These are phyloP conservation scores for Stichodactyla helianthus DNA, from an alignment of 64 coral and sea anemone genomes.

Conservation along the genomic window DNA sequence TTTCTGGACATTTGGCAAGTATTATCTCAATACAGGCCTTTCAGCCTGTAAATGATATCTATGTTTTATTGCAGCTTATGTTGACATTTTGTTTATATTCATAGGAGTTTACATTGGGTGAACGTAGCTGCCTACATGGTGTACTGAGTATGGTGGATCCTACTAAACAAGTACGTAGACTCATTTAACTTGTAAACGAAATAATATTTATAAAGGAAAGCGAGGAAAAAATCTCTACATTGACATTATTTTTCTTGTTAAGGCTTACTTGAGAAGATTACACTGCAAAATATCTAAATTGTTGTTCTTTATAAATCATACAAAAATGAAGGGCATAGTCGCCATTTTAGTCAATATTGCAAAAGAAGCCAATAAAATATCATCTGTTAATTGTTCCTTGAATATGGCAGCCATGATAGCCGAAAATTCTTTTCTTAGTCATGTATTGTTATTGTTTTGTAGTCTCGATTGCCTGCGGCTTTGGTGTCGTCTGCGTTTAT, in stretches of 20 bases:
- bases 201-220: background rate
- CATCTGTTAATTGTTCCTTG: background rate
- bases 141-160: constrained; percentile 70
- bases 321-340: too few species aligned
- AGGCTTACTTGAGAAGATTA: too few species aligned
- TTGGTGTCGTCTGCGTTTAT: constrained; percentile 63
- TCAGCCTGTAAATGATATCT: too few species aligned
- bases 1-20: too few species aligned
- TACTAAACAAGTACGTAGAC: constrained; percentile 56
- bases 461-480: constrained; percentile 23
- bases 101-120: constrained; percentile 60
- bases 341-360: background rate
- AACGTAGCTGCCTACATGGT: constrained; percentile 76
- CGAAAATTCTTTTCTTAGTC: background rate
- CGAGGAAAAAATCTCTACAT: background rate
- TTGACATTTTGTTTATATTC: background rate
- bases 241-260: too few species aligned
- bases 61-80: too few species aligned
- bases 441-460: background rate
- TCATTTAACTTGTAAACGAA: too few species aligned
- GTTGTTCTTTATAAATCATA: too few species aligned
- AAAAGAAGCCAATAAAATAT: background rate
- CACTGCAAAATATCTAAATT: too few species aligned
- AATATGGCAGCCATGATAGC: background rate
- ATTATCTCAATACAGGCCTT: too few species aligned